phyloP scores from a whole-genome alignment of 2,797 vertebrate genomes.

The Chelon auratus region DNA sequence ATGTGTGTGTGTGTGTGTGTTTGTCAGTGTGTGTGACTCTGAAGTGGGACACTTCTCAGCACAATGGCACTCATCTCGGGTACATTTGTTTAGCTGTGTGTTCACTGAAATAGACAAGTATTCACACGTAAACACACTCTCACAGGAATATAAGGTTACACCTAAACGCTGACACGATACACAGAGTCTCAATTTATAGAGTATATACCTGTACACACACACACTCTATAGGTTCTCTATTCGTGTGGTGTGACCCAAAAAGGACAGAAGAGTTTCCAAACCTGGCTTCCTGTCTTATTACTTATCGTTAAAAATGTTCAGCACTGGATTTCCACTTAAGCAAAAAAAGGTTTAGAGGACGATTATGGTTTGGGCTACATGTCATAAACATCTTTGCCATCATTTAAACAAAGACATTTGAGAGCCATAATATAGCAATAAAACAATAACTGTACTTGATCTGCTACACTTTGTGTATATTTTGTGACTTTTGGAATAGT shows the following conservation, averaged over 20 bases:
- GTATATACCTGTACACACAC: not conserved
- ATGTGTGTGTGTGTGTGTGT: slow-evolving; percentile 11
- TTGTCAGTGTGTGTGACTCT: slow-evolving; percentile 22
- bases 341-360: not conserved
- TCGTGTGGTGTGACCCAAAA: not conserved
- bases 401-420: too few species aligned
- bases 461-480: too few species aligned
- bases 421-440: too few species aligned
- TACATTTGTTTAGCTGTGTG: slow-evolving; percentile 24
- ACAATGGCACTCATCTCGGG: slow-evolving; percentile 32
- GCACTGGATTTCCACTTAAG: too few species aligned
- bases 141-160: slow-evolving; percentile 49
- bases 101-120: not conserved
- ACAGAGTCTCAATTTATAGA: not conserved
- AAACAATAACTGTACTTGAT: too few species aligned
- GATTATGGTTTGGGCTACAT: not conserved
- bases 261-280: not conserved
- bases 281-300: not conserved
- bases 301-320: not conserved
- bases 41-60: slow-evolving; percentile 40
- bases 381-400: not conserved
- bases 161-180: not conserved
- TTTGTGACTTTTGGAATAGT: too few species aligned
- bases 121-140: not conserved
- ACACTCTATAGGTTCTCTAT: not conserved